phyloP scores from a whole-genome alignment of 2,888 invertebrate species.

The Busseola fusca region DNA sequence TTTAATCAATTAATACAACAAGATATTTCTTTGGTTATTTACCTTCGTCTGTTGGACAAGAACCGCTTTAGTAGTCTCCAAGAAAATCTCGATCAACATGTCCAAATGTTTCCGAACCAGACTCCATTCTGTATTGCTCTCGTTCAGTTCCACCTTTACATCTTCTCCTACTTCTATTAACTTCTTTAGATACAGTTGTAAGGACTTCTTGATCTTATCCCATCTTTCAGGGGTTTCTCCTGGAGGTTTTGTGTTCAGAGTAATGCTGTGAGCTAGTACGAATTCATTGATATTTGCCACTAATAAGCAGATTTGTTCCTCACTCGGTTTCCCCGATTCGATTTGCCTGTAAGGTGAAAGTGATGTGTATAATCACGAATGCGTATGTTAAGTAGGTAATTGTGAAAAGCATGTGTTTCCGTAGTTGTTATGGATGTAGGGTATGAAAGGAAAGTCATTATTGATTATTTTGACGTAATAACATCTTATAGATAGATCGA shows the following conservation, averaged over 20 bases:
- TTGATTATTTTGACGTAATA: too few species aligned
- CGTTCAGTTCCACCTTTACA: conserved; percentile 85
- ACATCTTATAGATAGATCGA: too few species aligned
- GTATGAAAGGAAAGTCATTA: conserved; percentile 26
- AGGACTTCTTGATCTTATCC: conserved; percentile 85
- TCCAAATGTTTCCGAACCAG: conserved; percentile 83
- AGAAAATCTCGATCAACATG: conserved; percentile 87
- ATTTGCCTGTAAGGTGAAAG: conserved; percentile 76
- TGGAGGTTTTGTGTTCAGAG: conserved; percentile 84
- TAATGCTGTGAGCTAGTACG: conserved; percentile 87
- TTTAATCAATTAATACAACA: neutral
- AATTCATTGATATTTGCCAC: conserved; percentile 89
- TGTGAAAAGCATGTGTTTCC: conserved; percentile 45
- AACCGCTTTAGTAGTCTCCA: conserved; percentile 89
- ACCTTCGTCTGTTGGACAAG: conserved; percentile 90
- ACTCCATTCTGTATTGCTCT: conserved; percentile 80
- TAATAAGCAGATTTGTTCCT: conserved; percentile 85
- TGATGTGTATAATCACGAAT: conserved; percentile 40
- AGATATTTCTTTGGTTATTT: conserved; percentile 16
- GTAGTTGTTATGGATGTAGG: conserved; percentile 18
- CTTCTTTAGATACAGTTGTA: conserved; percentile 84
- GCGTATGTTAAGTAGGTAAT: conserved; percentile 34
- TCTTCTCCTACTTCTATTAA: conserved; percentile 86
- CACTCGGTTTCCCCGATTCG: conserved; percentile 73
- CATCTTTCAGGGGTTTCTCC: conserved; percentile 86